Evolutionary conservation across 2,888 invertebrate species (phyloP).

Genomic region (Polymixis lichenea): DNA sequence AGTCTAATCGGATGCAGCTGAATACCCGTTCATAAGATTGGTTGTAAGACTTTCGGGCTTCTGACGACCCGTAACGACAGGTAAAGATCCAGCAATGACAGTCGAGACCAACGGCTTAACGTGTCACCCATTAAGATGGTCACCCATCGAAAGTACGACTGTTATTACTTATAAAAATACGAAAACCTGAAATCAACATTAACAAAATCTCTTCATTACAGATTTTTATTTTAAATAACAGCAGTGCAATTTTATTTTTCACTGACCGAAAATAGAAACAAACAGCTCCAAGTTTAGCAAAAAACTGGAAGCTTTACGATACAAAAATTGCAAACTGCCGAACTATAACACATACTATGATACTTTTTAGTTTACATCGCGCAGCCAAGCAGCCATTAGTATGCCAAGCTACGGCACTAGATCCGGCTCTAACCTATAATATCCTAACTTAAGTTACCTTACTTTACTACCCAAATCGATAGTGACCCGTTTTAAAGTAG

Average conservation of each 20-base stretch:
- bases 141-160: too few relatives aligned
- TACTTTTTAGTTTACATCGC: slow-evolving; percentile 41
- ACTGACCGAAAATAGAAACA: not conserved
- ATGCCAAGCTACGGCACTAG: slow-evolving; percentile 40
- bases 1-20: too few relatives aligned
- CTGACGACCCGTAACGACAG: too few relatives aligned
- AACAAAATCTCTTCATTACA: not conserved
- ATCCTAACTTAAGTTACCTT: slow-evolving; percentile 46
- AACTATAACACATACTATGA: slow-evolving; percentile 21
- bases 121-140: too few relatives aligned
- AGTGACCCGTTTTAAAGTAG: slow-evolving; percentile 66
- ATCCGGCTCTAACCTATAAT: slow-evolving; percentile 47
- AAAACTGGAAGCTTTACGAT: slow-evolving; percentile 14
- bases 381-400: slow-evolving; percentile 45
- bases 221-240: not conserved
- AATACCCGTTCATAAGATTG: too few relatives aligned
- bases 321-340: slow-evolving; percentile 24
- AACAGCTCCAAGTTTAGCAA: not conserved
- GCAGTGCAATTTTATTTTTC: not conserved
- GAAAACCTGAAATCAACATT: too few relatives aligned
- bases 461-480: slow-evolving; percentile 68
- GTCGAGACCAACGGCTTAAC: too few relatives aligned
- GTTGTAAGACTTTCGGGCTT: too few relatives aligned
- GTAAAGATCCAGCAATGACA: too few relatives aligned
- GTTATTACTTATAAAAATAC: too few relatives aligned